Evolutionary conservation across 1,140 invertebrate genomes (phyloP).

Genomic region (Neuroterus valhalla): DNA sequence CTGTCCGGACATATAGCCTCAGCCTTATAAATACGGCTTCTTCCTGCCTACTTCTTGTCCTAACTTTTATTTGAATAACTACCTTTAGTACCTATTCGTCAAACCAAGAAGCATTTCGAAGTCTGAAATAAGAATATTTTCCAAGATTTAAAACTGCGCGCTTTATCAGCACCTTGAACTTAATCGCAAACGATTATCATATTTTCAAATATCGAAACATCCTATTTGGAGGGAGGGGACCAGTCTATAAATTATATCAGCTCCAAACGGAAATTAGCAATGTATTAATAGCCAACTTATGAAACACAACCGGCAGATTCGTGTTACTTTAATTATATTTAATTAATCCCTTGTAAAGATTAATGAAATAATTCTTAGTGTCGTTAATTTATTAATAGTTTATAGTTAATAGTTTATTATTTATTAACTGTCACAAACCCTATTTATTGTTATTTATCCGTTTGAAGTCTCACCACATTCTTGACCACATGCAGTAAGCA

Average conservation of each 20-base stretch:
- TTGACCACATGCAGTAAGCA: conserved; percentile 1
- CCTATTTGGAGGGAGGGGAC: conserved; percentile 31
- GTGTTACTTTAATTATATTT: conserved; percentile 20
- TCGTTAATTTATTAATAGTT: conserved; percentile 27
- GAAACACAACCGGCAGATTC: conserved; percentile 4
- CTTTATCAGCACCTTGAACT: neutral
- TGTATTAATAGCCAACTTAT: conserved; percentile 22
- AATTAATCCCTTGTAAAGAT: conserved; percentile 25
- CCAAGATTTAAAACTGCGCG: conserved; percentile 5
- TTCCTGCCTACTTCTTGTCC: too few species aligned
- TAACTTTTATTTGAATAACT: too few species aligned
- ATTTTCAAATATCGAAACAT: conserved; percentile 2
- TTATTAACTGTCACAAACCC: conserved; percentile 6
- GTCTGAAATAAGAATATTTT: too few species aligned
- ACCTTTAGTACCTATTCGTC: too few species aligned
- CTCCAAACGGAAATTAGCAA: conserved; percentile 17
- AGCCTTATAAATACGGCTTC: too few species aligned
- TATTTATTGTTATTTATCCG: conserved; percentile 9
- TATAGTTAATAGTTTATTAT: conserved; percentile 29
- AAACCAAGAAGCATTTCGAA: too few species aligned
- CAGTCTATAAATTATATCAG: conserved; percentile 34
- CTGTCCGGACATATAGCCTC: too few species aligned
- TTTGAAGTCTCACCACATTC: neutral
- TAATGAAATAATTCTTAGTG: conserved; percentile 11
- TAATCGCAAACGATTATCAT: neutral